These are phyloP conservation scores for Escarpia spicata DNA, from an alignment of 2,888 invertebrate genomes.

Conservation along the genomic window DNA sequence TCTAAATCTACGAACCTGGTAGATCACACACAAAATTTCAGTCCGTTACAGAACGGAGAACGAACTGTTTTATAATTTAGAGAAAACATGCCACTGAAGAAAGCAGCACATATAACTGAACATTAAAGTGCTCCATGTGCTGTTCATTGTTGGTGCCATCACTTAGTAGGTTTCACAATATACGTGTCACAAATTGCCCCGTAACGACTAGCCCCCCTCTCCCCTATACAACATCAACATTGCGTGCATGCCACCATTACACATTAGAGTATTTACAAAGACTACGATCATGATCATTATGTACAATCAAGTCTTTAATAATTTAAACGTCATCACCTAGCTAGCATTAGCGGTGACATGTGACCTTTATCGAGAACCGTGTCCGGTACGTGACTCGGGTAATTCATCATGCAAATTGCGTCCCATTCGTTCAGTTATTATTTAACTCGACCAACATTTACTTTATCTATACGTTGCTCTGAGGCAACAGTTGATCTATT, in stretches of 20 bases:
- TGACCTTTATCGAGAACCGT: neutral
- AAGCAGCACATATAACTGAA: neutral
- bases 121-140: neutral
- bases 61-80: too few relatives aligned
- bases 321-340: neutral
- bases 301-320: neutral
- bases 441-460: neutral
- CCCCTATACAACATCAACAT: neutral
- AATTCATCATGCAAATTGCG: neutral
- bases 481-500: neutral
- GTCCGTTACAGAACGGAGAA: too few relatives aligned
- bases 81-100: neutral
- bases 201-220: neutral
- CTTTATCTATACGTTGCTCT: neutral
- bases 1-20: too few relatives aligned
- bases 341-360: neutral
- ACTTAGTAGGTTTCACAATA: neutral
- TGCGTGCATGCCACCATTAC: neutral
- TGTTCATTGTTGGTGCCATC: neutral
- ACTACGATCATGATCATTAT: neutral
- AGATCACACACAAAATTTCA: too few relatives aligned
- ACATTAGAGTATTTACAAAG: neutral
- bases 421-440: neutral
- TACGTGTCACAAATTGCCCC: neutral
- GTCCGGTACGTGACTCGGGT: neutral